Evolutionary conservation across 2,797 vertebrate genomes (phyloP).

Genomic region (Miichthys miiuy): DNA sequence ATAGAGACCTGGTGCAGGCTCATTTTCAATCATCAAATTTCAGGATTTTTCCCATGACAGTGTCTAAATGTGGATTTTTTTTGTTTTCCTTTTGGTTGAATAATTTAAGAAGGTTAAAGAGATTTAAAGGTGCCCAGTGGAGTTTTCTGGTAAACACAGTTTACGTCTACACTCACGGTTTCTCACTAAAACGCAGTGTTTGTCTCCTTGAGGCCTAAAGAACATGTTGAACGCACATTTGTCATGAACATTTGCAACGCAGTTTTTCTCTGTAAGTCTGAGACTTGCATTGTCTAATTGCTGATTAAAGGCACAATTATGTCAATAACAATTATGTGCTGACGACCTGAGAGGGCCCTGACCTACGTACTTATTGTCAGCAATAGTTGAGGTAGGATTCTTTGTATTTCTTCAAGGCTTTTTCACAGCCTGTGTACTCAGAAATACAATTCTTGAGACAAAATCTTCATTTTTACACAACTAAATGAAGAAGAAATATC

Average conservation of each 20-base stretch:
- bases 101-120: neutral
- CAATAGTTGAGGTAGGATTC: neutral
- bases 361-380: too few relatives aligned
- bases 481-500: neutral
- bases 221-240: neutral
- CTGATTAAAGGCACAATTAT: neutral
- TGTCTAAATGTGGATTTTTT: neutral
- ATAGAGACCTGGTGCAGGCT: constrained; percentile 4
- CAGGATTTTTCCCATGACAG: neutral
- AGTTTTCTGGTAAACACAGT: neutral
- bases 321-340: neutral
- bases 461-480: neutral
- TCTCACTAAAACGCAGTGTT: neutral
- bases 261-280: neutral
- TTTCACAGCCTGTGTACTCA: too few relatives aligned
- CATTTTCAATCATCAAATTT: constrained; percentile 13
- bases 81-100: neutral
- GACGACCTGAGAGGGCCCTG: neutral
- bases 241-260: neutral
- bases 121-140: neutral
- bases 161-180: neutral
- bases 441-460: neutral
- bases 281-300: neutral
- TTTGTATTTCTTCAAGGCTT: neutral
- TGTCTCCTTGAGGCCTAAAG: neutral